phyloP scores from a whole-genome alignment of 92 coral and sea anemone species.

The Chrysogorgia sp. region DNA sequence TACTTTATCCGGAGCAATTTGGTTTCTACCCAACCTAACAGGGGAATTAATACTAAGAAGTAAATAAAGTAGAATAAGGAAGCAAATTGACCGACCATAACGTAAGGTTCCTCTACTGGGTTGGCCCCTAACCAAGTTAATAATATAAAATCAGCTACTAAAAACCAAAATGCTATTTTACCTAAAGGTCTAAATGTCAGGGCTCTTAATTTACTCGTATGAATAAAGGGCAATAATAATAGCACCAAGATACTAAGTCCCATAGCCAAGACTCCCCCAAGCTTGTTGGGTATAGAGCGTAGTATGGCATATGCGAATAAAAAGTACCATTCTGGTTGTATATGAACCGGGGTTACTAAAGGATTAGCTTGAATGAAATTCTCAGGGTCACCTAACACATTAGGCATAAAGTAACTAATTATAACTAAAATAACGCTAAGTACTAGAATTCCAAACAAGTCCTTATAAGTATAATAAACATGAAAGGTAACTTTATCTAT shows the following conservation, averaged over 20 bases:
- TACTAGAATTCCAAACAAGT: constrained; percentile 64
- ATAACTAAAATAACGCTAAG: constrained; percentile 54
- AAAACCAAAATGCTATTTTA: constrained; percentile 79
- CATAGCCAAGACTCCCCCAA: constrained; percentile 82
- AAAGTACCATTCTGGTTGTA: constrained; percentile 85
- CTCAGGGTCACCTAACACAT: constrained; percentile 78
- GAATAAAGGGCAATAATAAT: constrained; percentile 70
- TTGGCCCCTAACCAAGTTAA: constrained; percentile 78
- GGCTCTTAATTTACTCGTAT: constrained; percentile 73
- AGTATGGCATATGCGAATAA: constrained; percentile 80
- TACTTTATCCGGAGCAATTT: no score
- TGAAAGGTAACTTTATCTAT: constrained; percentile 68
- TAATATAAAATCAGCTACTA: constrained; percentile 70
- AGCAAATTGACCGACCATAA: constrained; percentile 74
- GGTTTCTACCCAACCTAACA: constrained; percentile 76
- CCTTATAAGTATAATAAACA: constrained; percentile 73
- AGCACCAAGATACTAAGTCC: constrained; percentile 63
- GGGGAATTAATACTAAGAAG: constrained; percentile 69
- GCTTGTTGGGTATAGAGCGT: constrained; percentile 80
- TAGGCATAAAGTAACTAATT: no score
- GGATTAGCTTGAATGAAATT: constrained; percentile 79
- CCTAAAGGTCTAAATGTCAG: constrained; percentile 79
- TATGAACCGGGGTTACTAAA: constrained; percentile 81
- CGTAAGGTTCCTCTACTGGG: constrained; percentile 87
- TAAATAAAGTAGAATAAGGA: constrained; percentile 76